Base-by-base conservation (phyloP, 2,797 vertebrate species). In the Podargus strigoides region DNA sequence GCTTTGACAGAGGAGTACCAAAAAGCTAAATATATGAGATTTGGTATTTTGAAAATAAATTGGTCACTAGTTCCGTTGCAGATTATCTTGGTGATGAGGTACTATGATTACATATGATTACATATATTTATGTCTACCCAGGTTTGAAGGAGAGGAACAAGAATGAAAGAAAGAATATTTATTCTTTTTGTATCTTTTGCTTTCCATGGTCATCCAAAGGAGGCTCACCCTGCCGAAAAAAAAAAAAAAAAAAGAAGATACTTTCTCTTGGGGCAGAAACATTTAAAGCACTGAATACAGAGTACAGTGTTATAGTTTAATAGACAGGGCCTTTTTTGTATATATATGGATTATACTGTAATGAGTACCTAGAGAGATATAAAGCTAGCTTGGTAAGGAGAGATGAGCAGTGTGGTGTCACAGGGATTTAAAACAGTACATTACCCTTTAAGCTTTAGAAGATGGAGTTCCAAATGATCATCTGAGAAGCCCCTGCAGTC, bases 181-280 rank as follows among this genome's bases (percentile, higher is more conserved):
- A 7, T 77, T 8, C 16, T 67, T 80, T 92, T 34, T 26, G 2
- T 64, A 6, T 58, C 19, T 37, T 19, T 42, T 3, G 2, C 22
- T 41, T 88, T 60, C 20, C 2, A 2, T 66, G 42, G 23, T 49
- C 23, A n/a, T 75, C 24, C 23, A 80, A 26, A 67, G 32, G 30
- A 52, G 23, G 4, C 8, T 85, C 5, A 36, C 20, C 13, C 27
- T 59, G 59, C 41, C 22, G 34, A 52, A 74, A 16, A 1, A 53
- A 32, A 32, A 21, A 2, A 44, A 15, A 20, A 26, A 7, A 32
- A 11, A 22, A 2, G 20, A 3, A 11, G 0, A 0, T 10, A 2
- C 39, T 44, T 68, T 53, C 2, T 47, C 22, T 44, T 46, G 39
- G 27, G 34, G 4, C 8, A 72, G 23, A 62, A 27, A 22, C 14